These are phyloP conservation scores for Podocnemis expansa DNA, from an alignment of 2,113 vertebrate species.

Conservation along the genomic window DNA sequence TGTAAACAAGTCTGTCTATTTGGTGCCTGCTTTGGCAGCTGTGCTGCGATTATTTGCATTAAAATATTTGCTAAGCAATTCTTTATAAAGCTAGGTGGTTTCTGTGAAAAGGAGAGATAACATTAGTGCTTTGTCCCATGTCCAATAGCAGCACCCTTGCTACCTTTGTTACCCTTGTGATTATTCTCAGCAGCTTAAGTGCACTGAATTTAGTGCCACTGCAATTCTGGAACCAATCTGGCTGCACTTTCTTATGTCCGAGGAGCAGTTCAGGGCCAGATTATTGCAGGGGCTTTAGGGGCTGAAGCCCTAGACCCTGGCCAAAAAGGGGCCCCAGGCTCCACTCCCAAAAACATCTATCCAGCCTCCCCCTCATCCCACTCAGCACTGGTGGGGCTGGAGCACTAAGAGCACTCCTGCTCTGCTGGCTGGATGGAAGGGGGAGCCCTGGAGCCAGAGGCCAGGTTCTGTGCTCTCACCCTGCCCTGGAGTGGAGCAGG, in stretches of 20 bases:
- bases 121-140: constrained; percentile 43
- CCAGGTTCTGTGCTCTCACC: too few relatives aligned
- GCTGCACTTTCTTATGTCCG: not conserved
- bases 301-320: too few relatives aligned
- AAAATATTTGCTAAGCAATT: constrained; percentile 67
- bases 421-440: too few relatives aligned
- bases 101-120: constrained; percentile 57
- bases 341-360: too few relatives aligned
- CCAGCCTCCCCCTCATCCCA: too few relatives aligned
- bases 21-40: constrained; percentile 66
- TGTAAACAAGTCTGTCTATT: constrained; percentile 70
- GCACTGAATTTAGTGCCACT: constrained; percentile 21
- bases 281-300: too few relatives aligned
- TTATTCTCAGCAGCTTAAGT: not conserved
- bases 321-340: too few relatives aligned
- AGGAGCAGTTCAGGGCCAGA: too few relatives aligned
- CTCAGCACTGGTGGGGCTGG: too few relatives aligned
- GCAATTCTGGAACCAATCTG: constrained; percentile 6
- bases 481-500: too few relatives aligned
- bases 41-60: constrained; percentile 52
- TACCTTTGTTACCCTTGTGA: constrained; percentile 26
- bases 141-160: constrained; percentile 34
- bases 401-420: too few relatives aligned
- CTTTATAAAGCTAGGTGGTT: constrained; percentile 67
- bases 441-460: too few relatives aligned